phyloP scores from a whole-genome alignment of 2,888 invertebrate species.

The Ptilodon capucinus region DNA sequence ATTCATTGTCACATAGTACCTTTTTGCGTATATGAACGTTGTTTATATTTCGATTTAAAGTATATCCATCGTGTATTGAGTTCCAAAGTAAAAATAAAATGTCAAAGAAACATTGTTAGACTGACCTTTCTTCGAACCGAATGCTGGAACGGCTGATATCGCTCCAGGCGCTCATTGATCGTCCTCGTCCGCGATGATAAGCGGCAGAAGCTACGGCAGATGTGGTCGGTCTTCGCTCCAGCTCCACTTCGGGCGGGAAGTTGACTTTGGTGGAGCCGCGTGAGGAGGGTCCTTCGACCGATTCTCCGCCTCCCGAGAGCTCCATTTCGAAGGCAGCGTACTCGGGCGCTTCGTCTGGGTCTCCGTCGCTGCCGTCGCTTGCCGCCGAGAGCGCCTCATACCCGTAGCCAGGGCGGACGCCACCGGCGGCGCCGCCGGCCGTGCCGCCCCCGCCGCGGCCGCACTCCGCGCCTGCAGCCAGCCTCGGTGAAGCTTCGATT shows the following conservation, averaged over 20 bases:
- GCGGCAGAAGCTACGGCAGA: slow-evolving; percentile 69
- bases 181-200: slow-evolving; percentile 82
- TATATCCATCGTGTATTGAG: no score
- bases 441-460: slow-evolving; percentile 54
- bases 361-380: slow-evolving; percentile 75
- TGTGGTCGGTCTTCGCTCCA: slow-evolving; percentile 73
- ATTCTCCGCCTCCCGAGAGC: slow-evolving; percentile 68
- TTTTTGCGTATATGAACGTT: not conserved
- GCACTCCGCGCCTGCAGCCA: slow-evolving; percentile 63
- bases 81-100: no score
- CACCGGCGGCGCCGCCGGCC: slow-evolving; percentile 57
- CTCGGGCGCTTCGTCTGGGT: slow-evolving; percentile 68
- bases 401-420: slow-evolving; percentile 76
- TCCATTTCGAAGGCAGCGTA: slow-evolving; percentile 76
- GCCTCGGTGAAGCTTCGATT: slow-evolving; percentile 69
- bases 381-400: slow-evolving; percentile 78
- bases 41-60: not conserved
- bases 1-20: no score
- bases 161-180: slow-evolving; percentile 94
- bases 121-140: slow-evolving; percentile 89
- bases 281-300: slow-evolving; percentile 69
- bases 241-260: slow-evolving; percentile 83
- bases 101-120: no score
- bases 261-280: slow-evolving; percentile 85
- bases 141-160: slow-evolving; percentile 93